A percentile compares a stretch with the other conserved stretches of the same genome.
Conservation (phyloP, 2,113 vertebrate species). For the Lagopus muta region DNA sequence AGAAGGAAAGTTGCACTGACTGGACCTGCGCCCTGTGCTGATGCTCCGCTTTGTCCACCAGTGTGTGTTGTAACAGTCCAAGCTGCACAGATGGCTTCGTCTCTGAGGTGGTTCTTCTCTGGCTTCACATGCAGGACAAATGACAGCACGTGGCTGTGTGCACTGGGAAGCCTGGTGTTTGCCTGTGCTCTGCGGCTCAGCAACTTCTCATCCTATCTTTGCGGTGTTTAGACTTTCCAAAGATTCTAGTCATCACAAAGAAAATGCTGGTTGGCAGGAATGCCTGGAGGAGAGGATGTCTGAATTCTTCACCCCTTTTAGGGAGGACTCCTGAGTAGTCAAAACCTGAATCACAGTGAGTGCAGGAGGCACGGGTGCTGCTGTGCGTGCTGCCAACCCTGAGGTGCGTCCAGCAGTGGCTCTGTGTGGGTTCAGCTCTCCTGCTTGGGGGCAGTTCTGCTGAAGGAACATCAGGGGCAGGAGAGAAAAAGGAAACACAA, state of each 20-base stretch:
- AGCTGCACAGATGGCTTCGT: rapidly evolving
- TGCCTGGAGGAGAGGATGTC: background rate
- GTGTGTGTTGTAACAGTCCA: background rate
- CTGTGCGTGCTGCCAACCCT: rapidly evolving
- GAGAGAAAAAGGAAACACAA: background rate
- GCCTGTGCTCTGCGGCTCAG: background rate
- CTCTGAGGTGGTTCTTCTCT: background rate
- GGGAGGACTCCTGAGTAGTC: background rate
- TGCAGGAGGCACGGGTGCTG: background rate
- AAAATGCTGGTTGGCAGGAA: background rate
- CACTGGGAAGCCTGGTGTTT: rapidly evolving
- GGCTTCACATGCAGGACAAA: background rate
- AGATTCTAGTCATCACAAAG: background rate
- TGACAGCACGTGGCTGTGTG: background rate
- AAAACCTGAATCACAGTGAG: background rate
- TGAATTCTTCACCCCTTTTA: background rate
- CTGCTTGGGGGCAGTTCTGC: background rate
- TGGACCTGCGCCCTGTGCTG: background rate
- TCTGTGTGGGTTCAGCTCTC: background rate
- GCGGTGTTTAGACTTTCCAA: background rate
- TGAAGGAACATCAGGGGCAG: background rate
- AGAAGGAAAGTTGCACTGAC: background rate
- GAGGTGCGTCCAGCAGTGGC: rapidly evolving
- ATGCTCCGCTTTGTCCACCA: background rate
- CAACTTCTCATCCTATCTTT: background rate